Evolutionary conservation across 2,797 vertebrate species (phyloP), one percentile per base, ranked within the genome.

Genomic region (Heterohyrax brucei): DNA sequence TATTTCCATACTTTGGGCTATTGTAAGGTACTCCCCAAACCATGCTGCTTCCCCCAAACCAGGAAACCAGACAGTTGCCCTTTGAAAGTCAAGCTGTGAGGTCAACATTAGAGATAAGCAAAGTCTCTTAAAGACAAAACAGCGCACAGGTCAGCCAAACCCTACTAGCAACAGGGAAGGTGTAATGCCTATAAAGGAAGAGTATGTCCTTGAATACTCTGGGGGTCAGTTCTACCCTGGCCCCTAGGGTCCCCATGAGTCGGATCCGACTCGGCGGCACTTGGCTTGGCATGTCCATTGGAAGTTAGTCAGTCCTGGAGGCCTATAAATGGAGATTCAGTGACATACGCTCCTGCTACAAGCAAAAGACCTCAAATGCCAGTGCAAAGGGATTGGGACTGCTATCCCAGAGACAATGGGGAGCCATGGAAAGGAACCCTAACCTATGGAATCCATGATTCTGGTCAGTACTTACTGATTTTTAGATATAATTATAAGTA

Each of bases 401-500:
- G 33, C 50, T 39, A 53, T 33, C 13, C 79, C 48, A 26, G 39
- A 79, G 26, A 26, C 48, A 39, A 16, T 39, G n/a, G 39, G 64
- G 64, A 77, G 77, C 64, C 78, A 14, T 19, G 75, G 61, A 59
- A 83, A 93, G 44, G 70, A 84, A 85, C 61, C 62, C 46, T 19
- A 56, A 10, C 10, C 2, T n/a, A 33, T 0, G 44, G 64, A 50
- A 10, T 30, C 30, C 50, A 19, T 19, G 44, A 64, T 79, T 73
- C 48, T 75, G 24, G 39, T 91, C n/a, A 89, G 39, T 70, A 61
- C 50, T 85, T 33, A 33, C 18, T 93, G 53, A 75, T 61, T 84
- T n/a, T 92, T 73, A 66, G 28, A 33, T n/a, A 44, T 83, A 86
- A 90, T 30, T 84, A 56, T 70, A 86, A 88, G 62, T 73, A 7